phyloP scores from a whole-genome alignment of 2,797 vertebrate species.

The Brotula barbata region DNA sequence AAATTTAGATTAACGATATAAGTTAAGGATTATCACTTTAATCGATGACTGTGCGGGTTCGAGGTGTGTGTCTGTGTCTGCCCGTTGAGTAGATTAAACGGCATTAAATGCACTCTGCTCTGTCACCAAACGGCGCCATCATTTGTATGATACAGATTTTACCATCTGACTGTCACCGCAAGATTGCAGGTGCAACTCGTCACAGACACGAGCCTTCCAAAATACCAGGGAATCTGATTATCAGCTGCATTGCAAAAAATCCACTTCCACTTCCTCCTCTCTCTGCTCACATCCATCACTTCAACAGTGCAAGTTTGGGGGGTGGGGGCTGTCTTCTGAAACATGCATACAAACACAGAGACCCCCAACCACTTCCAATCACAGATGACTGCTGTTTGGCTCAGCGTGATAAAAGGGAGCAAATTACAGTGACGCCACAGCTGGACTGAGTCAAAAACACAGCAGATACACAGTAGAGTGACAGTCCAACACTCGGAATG shows the following conservation, averaged over 20 bases:
- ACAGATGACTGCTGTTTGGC: slow-evolving; percentile 56
- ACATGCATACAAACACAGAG: slow-evolving; percentile 29
- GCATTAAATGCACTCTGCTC: slow-evolving; percentile 34
- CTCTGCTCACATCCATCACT: slow-evolving; percentile 14
- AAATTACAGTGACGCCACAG: slow-evolving; percentile 56
- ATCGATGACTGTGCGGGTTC: slow-evolving; percentile 11
- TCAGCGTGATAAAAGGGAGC: slow-evolving; percentile 71
- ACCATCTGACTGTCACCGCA: background rate
- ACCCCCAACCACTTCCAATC: slow-evolving; percentile 8
- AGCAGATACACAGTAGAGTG: slow-evolving; percentile 15
- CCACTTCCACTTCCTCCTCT: slow-evolving; percentile 17
- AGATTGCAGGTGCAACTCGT: background rate
- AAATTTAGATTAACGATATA: no score
- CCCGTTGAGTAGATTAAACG: slow-evolving; percentile 15
- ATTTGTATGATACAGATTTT: background rate
- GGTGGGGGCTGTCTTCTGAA: slow-evolving; percentile 21
- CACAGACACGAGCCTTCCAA: slow-evolving; percentile 31
- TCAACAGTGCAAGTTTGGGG: slow-evolving; percentile 58
- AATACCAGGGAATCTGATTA: slow-evolving; percentile 71
- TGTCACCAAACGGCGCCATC: background rate
- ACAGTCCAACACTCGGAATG: background rate
- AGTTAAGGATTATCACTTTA: background rate
- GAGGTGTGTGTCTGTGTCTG: slow-evolving; percentile 15
- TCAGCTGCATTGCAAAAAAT: slow-evolving; percentile 76
- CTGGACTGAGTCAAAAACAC: slow-evolving; percentile 26